phyloP scores from a whole-genome alignment of 2,888 invertebrate genomes.

The Desoria tigrina region DNA sequence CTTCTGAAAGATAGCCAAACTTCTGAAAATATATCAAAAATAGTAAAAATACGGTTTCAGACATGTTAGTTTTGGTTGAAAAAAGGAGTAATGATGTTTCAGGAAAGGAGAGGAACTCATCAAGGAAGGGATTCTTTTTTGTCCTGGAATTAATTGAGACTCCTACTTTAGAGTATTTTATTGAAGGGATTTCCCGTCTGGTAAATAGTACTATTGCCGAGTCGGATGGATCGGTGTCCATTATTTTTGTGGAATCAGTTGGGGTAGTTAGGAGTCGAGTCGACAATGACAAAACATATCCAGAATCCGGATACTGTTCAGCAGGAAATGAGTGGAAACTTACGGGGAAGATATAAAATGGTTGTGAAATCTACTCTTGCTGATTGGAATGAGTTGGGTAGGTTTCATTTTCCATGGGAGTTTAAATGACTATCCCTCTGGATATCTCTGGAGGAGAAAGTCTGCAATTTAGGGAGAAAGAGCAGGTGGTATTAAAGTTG shows the following conservation, averaged over 20 bases:
- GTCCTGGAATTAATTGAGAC: constrained; percentile 19
- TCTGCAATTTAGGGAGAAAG: constrained; percentile 20
- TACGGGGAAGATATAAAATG: constrained; percentile 15
- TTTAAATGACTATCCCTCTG: constrained; percentile 9
- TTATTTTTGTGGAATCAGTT: constrained; percentile 20
- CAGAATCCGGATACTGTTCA: constrained; percentile 2
- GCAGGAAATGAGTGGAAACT: constrained; percentile 19
- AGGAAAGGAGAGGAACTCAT: constrained; percentile 7
- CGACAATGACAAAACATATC: constrained; percentile 24
- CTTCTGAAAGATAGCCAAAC: too few species aligned
- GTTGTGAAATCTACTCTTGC: constrained; percentile 20
- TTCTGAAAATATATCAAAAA: too few species aligned
- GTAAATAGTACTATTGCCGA: constrained; percentile 2
- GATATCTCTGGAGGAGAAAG: constrained; percentile 8
- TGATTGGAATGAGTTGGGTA: constrained; percentile 21
- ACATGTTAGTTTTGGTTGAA: too few species aligned
- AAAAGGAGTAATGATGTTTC: neutral
- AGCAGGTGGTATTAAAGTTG: constrained; percentile 26
- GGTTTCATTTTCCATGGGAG: neutral
- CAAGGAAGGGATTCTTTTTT: constrained; percentile 8
- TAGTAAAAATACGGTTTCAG: too few species aligned
- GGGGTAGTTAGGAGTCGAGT: neutral
- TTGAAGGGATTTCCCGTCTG: constrained; percentile 5
- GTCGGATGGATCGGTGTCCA: neutral
- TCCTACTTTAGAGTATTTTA: neutral